Evolutionary conservation across 2,113 vertebrate species (phyloP).

Genomic region (Egretta garzetta): DNA sequence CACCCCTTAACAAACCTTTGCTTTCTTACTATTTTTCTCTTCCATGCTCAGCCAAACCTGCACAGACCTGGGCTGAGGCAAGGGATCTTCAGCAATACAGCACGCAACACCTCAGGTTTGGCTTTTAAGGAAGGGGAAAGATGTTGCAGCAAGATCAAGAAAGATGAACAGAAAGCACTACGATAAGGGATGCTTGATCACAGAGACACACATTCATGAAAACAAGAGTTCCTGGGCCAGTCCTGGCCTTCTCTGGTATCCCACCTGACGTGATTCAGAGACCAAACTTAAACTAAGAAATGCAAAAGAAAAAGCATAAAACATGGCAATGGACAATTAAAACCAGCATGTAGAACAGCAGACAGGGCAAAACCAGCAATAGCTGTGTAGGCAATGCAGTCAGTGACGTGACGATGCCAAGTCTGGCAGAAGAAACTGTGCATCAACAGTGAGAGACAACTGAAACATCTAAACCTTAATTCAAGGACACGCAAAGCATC

Average conservation of each 20-base stretch:
- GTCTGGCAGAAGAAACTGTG: background rate
- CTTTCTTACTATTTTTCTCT: background rate
- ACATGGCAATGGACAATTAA: background rate
- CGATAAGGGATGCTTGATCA: background rate
- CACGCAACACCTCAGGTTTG: background rate
- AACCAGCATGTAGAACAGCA: background rate
- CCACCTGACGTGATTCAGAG: background rate
- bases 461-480: background rate
- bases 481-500: background rate
- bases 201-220: background rate
- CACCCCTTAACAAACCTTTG: background rate
- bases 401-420: background rate
- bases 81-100: background rate
- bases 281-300: background rate
- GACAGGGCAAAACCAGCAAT: background rate
- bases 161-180: background rate
- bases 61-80: background rate
- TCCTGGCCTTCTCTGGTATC: background rate
- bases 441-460: background rate
- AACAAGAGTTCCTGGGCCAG: background rate
- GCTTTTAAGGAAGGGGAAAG: background rate
- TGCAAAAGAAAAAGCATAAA: background rate
- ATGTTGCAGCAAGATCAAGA: background rate
- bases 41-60: background rate
- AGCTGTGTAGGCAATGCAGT: background rate